Conservation (phyloP, 2,113 vertebrate species). For the Hippocampus barbouri region DNA sequence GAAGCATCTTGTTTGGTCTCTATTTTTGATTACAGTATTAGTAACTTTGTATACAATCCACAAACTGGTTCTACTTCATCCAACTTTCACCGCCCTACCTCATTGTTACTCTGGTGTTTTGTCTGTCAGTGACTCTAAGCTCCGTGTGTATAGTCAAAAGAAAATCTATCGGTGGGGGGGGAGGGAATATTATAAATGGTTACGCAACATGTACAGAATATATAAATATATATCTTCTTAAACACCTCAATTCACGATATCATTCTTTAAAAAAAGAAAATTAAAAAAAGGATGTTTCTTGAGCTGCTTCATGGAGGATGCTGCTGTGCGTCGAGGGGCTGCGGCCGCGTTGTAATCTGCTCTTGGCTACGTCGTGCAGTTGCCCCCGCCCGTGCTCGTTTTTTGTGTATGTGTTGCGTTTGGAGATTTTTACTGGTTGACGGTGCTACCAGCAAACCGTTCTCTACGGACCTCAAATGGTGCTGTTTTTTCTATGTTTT, state of each 20-base stretch:
- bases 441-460: slow-evolving; percentile 79
- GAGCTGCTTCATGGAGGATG: slow-evolving; percentile 66
- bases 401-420: slow-evolving; percentile 63
- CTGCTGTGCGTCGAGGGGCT: slow-evolving; percentile 58
- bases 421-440: slow-evolving; percentile 73
- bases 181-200: slow-evolving; percentile 47
- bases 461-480: slow-evolving; percentile 76
- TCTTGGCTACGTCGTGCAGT: slow-evolving; percentile 70
- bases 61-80: slow-evolving; percentile 73
- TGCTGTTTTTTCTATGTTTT: slow-evolving; percentile 78
- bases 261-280: slow-evolving; percentile 56
- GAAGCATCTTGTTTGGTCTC: slow-evolving; percentile 52
- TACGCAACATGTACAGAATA: slow-evolving; percentile 69
- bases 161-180: slow-evolving; percentile 39
- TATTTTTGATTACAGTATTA: slow-evolving; percentile 66
- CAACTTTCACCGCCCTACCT: slow-evolving; percentile 78
- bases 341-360: slow-evolving; percentile 56
- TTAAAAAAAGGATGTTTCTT: slow-evolving; percentile 58
- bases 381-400: slow-evolving; percentile 54
- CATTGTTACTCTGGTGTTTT: slow-evolving; percentile 78
- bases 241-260: slow-evolving; percentile 68
- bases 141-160: slow-evolving; percentile 63
- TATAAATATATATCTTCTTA: slow-evolving; percentile 53
- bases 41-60: slow-evolving; percentile 70
- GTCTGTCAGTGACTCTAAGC: slow-evolving; percentile 71